A percentile compares a stretch with the other conserved stretches of the same genome.
These are phyloP conservation scores for Semibalanus balanoides DNA, from an alignment of 1,140 invertebrate genomes.

Conservation along the genomic window DNA sequence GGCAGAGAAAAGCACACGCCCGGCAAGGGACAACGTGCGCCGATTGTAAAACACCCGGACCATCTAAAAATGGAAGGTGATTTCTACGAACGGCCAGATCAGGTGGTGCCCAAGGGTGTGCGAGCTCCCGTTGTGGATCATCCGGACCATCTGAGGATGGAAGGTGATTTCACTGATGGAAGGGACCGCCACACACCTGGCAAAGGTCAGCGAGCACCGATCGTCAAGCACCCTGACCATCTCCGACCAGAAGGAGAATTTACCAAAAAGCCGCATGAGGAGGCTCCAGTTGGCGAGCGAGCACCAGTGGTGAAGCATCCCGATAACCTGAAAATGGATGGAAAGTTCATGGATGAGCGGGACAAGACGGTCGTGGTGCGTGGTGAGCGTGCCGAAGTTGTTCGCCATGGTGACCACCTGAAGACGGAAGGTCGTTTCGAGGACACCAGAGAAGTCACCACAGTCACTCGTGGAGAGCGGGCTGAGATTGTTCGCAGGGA, in stretches of 20 bases:
- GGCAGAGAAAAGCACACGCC: slow-evolving; percentile 8
- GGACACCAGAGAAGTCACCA: slow-evolving; percentile 15
- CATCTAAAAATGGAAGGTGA: slow-evolving; percentile 35
- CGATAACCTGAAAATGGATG: slow-evolving; percentile 13
- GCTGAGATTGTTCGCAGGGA: slow-evolving; percentile 30
- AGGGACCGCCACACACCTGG: neutral
- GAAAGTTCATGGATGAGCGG: slow-evolving; percentile 15
- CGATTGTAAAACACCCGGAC: slow-evolving; percentile 24
- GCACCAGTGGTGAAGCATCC: slow-evolving; percentile 8
- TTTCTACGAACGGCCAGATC: slow-evolving; percentile 30
- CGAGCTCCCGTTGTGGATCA: slow-evolving; percentile 19
- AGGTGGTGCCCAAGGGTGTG: slow-evolving; percentile 25
- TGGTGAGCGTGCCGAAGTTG: slow-evolving; percentile 27
- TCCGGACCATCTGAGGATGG: slow-evolving; percentile 16
- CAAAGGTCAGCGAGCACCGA: neutral
- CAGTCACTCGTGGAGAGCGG: slow-evolving; percentile 24
- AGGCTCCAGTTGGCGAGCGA: slow-evolving; percentile 12
- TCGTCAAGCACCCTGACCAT: slow-evolving; percentile 32
- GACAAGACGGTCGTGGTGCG: neutral
- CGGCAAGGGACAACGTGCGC: slow-evolving; percentile 27
- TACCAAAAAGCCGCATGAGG: slow-evolving; percentile 15
- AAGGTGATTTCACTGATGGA: slow-evolving; percentile 24
- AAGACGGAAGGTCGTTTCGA: slow-evolving; percentile 36
- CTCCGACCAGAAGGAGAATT: slow-evolving; percentile 37
- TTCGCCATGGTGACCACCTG: slow-evolving; percentile 39